Percentiles rank a stretch among this genome's conserved stretches.
Evolutionary conservation across 2,888 invertebrate species (phyloP).

Genomic region (Tinea pellionella): DNA sequence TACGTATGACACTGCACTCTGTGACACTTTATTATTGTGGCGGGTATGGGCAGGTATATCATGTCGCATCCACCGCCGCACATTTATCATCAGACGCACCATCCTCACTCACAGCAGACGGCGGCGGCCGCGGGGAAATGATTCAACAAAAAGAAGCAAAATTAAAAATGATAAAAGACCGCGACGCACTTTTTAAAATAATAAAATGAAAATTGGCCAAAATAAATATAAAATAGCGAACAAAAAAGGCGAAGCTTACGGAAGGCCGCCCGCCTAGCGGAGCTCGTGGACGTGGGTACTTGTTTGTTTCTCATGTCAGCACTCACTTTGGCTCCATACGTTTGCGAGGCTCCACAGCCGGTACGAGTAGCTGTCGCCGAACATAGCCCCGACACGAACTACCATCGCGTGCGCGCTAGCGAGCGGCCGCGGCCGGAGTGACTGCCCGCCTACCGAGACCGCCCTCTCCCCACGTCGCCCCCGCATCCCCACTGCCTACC

Average conservation of each 20-base stretch:
- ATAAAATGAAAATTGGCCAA: neutral
- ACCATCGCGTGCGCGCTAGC: slow-evolving; percentile 78
- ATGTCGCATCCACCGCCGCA: too few relatives aligned
- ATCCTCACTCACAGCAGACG: slow-evolving; percentile 21
- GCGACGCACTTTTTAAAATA: neutral
- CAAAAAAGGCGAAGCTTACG: slow-evolving; percentile 65
- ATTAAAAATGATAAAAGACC: neutral
- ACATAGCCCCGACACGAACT: slow-evolving; percentile 84
- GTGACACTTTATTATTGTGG: too few relatives aligned
- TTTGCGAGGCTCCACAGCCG: slow-evolving; percentile 82
- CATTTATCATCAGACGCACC: slow-evolving; percentile 21
- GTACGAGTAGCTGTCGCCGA: slow-evolving; percentile 80
- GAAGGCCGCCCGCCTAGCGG: slow-evolving; percentile 66
- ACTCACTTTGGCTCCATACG: slow-evolving; percentile 82
- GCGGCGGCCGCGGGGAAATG: neutral
- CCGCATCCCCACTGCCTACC: slow-evolving; percentile 22
- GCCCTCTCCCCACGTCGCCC: slow-evolving; percentile 25
- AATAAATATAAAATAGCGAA: slow-evolving; percentile 32
- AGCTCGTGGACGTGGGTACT: slow-evolving; percentile 63
- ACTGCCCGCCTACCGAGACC: slow-evolving; percentile 37
- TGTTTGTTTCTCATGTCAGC: slow-evolving; percentile 69
- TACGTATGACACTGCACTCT: too few relatives aligned
- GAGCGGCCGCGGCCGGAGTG: slow-evolving; percentile 31
- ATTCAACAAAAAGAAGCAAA: neutral
- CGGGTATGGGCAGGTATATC: too few relatives aligned